Percentiles rank a stretch among this genome's conserved stretches.
phyloP scores from a whole-genome alignment of 2,888 invertebrate species.

The Dascillus cervinus region DNA sequence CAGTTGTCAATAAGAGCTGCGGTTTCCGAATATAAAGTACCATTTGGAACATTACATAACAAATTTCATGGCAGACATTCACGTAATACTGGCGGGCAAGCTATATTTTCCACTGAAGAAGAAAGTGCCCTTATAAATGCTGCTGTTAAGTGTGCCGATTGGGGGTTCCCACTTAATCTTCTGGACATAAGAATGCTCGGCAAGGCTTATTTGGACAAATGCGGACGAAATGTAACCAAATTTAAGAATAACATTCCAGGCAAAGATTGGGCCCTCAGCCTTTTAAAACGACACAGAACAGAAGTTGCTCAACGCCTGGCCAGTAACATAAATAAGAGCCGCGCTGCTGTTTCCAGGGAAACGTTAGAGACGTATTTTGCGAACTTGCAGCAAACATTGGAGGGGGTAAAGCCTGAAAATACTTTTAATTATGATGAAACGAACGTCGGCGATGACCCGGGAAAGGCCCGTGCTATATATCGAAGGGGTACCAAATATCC shows the following conservation, averaged over 20 bases:
- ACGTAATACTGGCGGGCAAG: slow-evolving; percentile 11
- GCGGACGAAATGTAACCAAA: slow-evolving; percentile 12
- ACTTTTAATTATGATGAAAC: too few relatives aligned
- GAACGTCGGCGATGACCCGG: too few relatives aligned
- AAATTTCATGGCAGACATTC: slow-evolving; percentile 6
- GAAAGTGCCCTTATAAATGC: slow-evolving; percentile 11
- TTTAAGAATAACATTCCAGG: slow-evolving; percentile 20
- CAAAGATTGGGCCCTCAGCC: too few relatives aligned
- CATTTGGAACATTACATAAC: slow-evolving; percentile 9
- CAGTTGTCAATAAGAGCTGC: slow-evolving; percentile 6
- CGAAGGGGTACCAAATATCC: too few relatives aligned
- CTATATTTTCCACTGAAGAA: slow-evolving; percentile 10
- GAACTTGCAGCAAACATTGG: too few relatives aligned
- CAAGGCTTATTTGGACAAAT: slow-evolving; percentile 20
- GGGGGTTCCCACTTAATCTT: slow-evolving; percentile 19
- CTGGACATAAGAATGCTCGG: slow-evolving; percentile 19
- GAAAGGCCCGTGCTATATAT: too few relatives aligned
- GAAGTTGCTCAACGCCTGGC: slow-evolving; percentile 7
- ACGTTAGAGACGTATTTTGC: too few relatives aligned
- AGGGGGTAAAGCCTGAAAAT: too few relatives aligned
- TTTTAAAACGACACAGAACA: slow-evolving; percentile 20
- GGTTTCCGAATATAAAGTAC: slow-evolving; percentile 4
- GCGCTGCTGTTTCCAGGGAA: too few relatives aligned
- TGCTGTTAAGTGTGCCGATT: slow-evolving; percentile 16
- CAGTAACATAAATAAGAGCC: slow-evolving; percentile 10